These are phyloP conservation scores for Bombyx mandarina DNA, from an alignment of 1,140 invertebrate species.

Conservation along the genomic window DNA sequence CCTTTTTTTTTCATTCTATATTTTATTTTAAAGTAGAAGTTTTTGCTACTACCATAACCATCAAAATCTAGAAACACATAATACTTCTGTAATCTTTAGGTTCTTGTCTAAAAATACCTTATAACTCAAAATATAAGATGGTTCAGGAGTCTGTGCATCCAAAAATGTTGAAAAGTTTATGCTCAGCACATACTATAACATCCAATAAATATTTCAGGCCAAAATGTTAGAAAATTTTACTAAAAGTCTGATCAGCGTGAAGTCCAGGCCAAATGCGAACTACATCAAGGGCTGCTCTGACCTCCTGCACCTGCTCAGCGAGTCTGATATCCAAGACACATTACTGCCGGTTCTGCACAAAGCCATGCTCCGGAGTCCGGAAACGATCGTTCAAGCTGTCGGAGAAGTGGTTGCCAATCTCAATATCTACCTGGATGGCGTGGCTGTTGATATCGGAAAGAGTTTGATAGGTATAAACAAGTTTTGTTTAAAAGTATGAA, in stretches of 20 bases:
- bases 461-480: slow-evolving; percentile 76
- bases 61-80: no score
- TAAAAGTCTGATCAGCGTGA: slow-evolving; percentile 86
- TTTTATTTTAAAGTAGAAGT: no score
- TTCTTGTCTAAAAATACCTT: no score
- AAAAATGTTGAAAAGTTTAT: no score
- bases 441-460: slow-evolving; percentile 86
- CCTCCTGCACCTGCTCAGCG: slow-evolving; percentile 76
- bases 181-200: no score
- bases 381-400: slow-evolving; percentile 88
- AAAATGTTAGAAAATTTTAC: slow-evolving; percentile 82
- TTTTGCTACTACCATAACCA: no score
- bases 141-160: no score
- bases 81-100: no score
- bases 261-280: slow-evolving; percentile 80
- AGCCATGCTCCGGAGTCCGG: slow-evolving; percentile 93
- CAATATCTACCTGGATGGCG: slow-evolving; percentile 84
- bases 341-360: slow-evolving; percentile 91
- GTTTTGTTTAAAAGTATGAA: no score
- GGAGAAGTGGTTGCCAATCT: slow-evolving; percentile 80
- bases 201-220: slow-evolving; percentile 44
- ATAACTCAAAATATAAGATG: no score
- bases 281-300: slow-evolving; percentile 77
- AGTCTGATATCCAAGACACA: slow-evolving; percentile 82
- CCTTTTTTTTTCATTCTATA: no score